These are phyloP conservation scores for Reticulitermes speratus DNA, from an alignment of 1,140 invertebrate genomes.

Conservation along the genomic window DNA sequence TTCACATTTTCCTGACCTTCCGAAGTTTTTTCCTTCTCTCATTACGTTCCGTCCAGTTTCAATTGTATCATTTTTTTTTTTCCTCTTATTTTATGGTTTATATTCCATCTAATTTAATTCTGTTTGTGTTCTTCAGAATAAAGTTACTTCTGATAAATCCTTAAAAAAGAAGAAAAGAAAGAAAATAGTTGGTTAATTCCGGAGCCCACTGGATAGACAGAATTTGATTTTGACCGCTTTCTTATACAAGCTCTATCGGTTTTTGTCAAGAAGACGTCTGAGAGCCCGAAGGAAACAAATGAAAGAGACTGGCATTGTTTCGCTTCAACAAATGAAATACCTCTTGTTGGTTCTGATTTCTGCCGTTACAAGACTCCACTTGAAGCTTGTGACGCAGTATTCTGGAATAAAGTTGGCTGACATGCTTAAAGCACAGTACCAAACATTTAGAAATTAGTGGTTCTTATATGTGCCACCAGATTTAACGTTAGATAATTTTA, in stretches of 20 bases:
- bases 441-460: too few species aligned
- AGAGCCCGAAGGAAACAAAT: not conserved
- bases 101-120: not conserved
- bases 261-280: not conserved
- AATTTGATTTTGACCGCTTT: not conserved
- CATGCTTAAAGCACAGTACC: too few species aligned
- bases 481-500: too few species aligned
- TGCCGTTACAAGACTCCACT: not conserved
- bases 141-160: not conserved
- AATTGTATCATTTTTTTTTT: not conserved
- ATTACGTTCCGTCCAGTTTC: not conserved
- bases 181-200: not conserved
- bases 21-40: not conserved
- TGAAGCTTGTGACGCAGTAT: too few species aligned
- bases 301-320: not conserved
- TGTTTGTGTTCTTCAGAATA: not conserved
- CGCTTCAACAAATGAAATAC: not conserved
- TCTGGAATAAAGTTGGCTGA: too few species aligned
- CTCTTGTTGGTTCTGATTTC: not conserved
- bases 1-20: too few species aligned
- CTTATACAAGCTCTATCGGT: not conserved
- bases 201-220: not conserved
- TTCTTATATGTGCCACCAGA: too few species aligned
- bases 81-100: not conserved
- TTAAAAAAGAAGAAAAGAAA: not conserved